Evolutionary conservation across 2,113 vertebrate species (phyloP).

Genomic region (Motacilla tschutschensis): DNA sequence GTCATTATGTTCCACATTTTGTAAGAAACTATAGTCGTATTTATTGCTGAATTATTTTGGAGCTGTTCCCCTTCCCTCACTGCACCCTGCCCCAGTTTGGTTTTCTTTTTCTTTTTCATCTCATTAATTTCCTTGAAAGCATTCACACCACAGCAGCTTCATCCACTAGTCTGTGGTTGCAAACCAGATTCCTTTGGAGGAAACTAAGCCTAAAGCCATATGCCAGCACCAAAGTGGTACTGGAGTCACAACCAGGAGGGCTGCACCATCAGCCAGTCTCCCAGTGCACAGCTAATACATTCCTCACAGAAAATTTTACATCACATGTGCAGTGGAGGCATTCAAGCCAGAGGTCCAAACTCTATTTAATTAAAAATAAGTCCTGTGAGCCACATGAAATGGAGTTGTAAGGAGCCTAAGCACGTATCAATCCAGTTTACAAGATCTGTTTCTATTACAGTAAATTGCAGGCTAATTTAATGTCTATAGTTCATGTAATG

Average conservation of each 20-base stretch:
- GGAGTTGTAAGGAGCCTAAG: background rate
- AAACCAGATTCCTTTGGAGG: slow-evolving; percentile 8
- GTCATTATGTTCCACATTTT: background rate
- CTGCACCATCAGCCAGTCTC: background rate
- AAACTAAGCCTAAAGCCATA: background rate
- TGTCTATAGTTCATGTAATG: background rate
- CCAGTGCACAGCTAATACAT: background rate
- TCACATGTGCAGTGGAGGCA: background rate
- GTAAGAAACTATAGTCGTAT: background rate
- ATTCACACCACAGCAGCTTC: background rate
- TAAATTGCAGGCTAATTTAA: background rate
- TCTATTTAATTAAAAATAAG: slow-evolving; percentile 47
- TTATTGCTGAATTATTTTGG: background rate
- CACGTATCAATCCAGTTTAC: background rate
- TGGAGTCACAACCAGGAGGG: background rate
- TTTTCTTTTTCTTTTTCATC: background rate
- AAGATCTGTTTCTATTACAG: slow-evolving; percentile 16
- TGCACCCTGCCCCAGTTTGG: background rate
- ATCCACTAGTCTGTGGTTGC: background rate
- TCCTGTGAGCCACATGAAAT: slow-evolving; percentile 44
- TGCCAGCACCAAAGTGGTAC: background rate
- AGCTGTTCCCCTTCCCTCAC: background rate
- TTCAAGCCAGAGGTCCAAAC: slow-evolving; percentile 26
- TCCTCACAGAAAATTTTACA: background rate
- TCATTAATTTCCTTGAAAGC: slow-evolving; percentile 8